Evolutionary conservation across 2,888 invertebrate species (phyloP), one percentile per base, ranked within the genome.

Genomic region (Salticus scenicus): DNA sequence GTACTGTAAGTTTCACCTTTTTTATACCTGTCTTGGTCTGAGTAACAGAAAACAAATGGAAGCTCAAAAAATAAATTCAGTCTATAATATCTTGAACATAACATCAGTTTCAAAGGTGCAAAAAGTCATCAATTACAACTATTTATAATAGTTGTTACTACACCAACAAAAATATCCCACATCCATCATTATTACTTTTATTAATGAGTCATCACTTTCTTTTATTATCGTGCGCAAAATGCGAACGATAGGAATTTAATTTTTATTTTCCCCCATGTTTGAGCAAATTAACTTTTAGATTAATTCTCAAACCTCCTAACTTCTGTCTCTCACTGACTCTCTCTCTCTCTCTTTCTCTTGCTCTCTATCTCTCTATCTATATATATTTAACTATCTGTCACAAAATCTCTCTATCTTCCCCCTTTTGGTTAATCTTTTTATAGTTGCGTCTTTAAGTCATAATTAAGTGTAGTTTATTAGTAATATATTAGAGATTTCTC

Each of bases 241-340:
- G 83, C 83, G 83, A 84, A 84, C 83, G 83, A 63, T 77, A 33
- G 78, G 82, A 42, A 14, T 75, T 81, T n/a, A 66, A 31, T 42
- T 70, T 66, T 17, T 20, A n/a, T n/a, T n/a, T 76, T 64, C 41
- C 37, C 37, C 31, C 27, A 64, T n/a, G 24, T 72, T 72, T 63
- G 17, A 10, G n/a, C n/a, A n/a, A n/a, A n/a, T n/a, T n/a, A n/a
- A n/a, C n/a, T n/a, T n/a, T n/a, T n/a, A n/a, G n/a, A n/a, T n/a
- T n/a, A n/a, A n/a, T n/a, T 72, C 73, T 80, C 73, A 73, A 47
- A 75, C 42, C 41, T 82, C 75, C 75, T 82, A 28, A 37, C 47
- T 67, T 64, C 47, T 51, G 24, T 42, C 51, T 31, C 42, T 67
- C 69, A 7, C 57, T 57, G 10, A 12, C 78, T 74, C 76, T 76